These are phyloP conservation scores for Mamestra configurata DNA, from an alignment of 1,140 invertebrate genomes.

Conservation along the genomic window DNA sequence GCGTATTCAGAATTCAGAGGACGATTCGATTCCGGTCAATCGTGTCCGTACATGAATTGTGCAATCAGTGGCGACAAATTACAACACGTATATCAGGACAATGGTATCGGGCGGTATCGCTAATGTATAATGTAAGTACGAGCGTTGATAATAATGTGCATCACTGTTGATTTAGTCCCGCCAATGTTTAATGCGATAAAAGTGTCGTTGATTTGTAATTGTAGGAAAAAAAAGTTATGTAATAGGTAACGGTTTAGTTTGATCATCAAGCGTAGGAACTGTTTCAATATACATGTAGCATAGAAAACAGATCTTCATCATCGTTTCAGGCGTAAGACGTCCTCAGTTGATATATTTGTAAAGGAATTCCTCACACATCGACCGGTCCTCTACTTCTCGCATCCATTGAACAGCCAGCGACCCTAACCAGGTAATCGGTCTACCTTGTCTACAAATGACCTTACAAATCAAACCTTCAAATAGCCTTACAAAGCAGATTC, in stretches of 20 bases:
- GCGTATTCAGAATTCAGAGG: slow-evolving; percentile 31
- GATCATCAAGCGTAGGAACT: neutral
- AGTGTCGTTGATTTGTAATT: neutral
- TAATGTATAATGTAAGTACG: slow-evolving; percentile 42
- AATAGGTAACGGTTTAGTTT: neutral
- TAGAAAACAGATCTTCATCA: too few species aligned
- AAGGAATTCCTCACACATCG: too few species aligned
- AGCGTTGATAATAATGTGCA: slow-evolving; percentile 21
- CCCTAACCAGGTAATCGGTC: too few species aligned
- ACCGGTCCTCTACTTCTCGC: too few species aligned
- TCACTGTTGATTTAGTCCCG: slow-evolving; percentile 38
- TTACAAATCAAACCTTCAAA: too few species aligned
- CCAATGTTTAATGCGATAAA: neutral
- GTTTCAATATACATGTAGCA: too few species aligned
- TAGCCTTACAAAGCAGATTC: too few species aligned
- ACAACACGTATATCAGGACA: slow-evolving; percentile 55
- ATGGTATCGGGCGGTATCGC: slow-evolving; percentile 49
- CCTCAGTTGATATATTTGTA: too few species aligned
- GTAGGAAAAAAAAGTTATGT: neutral
- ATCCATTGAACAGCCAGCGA: too few species aligned
- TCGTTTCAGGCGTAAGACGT: too few species aligned
- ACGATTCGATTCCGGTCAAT: slow-evolving; percentile 27
- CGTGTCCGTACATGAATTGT: slow-evolving; percentile 49
- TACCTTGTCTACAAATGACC: too few species aligned
- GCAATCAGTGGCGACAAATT: slow-evolving; percentile 53